A percentile compares a stretch with the other conserved stretches of the same genome.
phyloP scores from a whole-genome alignment of 2,113 vertebrate genomes.

The Epinephelus moara region DNA sequence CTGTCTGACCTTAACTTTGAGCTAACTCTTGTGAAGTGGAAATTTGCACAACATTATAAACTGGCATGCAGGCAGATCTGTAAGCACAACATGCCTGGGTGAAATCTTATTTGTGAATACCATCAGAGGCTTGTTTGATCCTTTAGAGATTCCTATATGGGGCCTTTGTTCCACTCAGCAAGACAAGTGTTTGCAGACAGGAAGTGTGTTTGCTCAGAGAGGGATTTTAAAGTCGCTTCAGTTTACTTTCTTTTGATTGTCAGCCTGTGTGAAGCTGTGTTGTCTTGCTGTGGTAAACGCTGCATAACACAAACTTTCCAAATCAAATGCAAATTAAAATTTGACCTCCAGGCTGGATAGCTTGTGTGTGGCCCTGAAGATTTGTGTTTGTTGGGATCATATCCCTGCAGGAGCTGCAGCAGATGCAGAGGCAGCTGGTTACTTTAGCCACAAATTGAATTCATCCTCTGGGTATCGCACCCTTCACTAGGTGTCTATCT shows the following conservation, averaged over 20 bases:
- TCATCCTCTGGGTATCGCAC: conserved; percentile 14
- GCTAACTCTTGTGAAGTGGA: no score
- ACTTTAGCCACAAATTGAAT: conserved; percentile 41
- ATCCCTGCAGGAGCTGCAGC: conserved; percentile 19
- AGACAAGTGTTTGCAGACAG: conserved; percentile 19
- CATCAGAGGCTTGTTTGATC: neutral
- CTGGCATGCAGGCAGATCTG: neutral
- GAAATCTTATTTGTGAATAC: neutral
- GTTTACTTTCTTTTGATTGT: conserved; percentile 14
- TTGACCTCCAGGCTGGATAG: conserved; percentile 25
- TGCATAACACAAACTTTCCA: neutral
- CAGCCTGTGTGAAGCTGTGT: neutral
- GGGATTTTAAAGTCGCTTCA: neutral
- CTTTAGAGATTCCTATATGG: neutral
- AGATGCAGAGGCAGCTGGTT: conserved; percentile 59
- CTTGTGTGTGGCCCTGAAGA: neutral
- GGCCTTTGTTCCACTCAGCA: neutral
- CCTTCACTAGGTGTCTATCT: neutral
- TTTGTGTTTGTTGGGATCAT: conserved; percentile 7
- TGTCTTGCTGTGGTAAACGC: neutral
- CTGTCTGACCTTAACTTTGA: no score
- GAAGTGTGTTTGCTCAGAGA: conserved; percentile 19
- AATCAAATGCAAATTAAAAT: conserved; percentile 9
- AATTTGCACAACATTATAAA: neutral
- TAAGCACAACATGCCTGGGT: neutral